These are phyloP conservation scores for Microcebus tavaratra DNA, from an alignment of 2,113 vertebrate species.

Conservation along the genomic window DNA sequence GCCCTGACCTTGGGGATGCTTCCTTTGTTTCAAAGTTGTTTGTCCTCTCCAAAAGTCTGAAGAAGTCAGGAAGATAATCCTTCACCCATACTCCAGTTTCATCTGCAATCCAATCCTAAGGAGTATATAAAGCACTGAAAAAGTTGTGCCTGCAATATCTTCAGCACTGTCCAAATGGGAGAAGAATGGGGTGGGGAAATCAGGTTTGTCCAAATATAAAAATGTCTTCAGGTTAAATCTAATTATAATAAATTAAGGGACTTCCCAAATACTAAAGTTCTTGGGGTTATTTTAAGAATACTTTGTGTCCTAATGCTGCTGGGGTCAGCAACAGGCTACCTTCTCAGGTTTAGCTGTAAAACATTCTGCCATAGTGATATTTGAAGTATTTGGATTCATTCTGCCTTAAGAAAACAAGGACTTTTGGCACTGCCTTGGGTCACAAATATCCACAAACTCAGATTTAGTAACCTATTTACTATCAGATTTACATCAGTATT, in stretches of 20 bases:
- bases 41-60: not conserved
- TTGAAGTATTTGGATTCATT: not conserved
- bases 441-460: not conserved
- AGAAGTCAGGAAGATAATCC: not conserved
- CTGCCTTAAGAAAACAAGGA: not conserved
- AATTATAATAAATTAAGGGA: not conserved
- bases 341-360: not conserved
- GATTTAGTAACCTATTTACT: not conserved
- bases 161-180: not conserved
- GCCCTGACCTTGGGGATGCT: not conserved
- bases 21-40: not conserved
- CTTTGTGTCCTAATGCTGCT: not conserved
- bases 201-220: not conserved
- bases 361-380: not conserved
- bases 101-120: not conserved
- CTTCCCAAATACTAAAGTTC: not conserved
- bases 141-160: not conserved
- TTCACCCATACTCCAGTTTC: not conserved
- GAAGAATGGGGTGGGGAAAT: not conserved
- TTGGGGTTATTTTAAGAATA: not conserved
- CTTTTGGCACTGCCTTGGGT: rapidly evolving
- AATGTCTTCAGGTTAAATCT: not conserved
- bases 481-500: not conserved
- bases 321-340: rapidly evolving
- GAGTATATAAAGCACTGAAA: not conserved